Percentiles rank a stretch among this genome's conserved stretches.
Conservation (phyloP, 2,797 vertebrate species). For the Platyrinchus mystaceus region DNA sequence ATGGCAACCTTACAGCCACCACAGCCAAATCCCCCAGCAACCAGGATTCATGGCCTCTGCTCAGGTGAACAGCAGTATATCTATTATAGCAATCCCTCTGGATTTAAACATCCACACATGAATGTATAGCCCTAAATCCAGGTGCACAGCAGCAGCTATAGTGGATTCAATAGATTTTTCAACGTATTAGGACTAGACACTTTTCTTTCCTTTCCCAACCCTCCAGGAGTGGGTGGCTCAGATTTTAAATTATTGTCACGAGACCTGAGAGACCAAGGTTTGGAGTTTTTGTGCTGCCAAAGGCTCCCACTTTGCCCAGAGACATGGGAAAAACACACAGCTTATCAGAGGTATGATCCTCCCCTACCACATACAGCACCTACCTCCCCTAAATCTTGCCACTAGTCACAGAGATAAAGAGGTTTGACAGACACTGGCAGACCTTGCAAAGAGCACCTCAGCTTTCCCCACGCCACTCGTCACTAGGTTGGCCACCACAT, state of each 20-base stretch:
- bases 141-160: not conserved
- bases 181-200: not conserved
- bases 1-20: not conserved
- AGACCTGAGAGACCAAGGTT: not conserved
- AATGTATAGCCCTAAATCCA: not conserved
- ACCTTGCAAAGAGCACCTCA: not conserved
- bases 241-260: not conserved
- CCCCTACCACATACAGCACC: accelerated
- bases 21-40: not conserved
- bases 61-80: not conserved
- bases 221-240: not conserved
- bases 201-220: not conserved
- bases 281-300: not conserved
- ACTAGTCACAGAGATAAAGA: not conserved
- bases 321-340: not conserved
- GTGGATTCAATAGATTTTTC: not conserved
- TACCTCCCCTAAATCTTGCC: not conserved
- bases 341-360: not conserved
- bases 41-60: not conserved
- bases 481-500: not conserved
- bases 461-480: not conserved
- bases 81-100: not conserved
- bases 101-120: not conserved
- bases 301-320: not conserved
- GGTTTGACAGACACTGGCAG: not conserved